These are phyloP conservation scores for Chlamydotis undulata DNA, from an alignment of 2,113 vertebrate species.

Conservation along the genomic window DNA sequence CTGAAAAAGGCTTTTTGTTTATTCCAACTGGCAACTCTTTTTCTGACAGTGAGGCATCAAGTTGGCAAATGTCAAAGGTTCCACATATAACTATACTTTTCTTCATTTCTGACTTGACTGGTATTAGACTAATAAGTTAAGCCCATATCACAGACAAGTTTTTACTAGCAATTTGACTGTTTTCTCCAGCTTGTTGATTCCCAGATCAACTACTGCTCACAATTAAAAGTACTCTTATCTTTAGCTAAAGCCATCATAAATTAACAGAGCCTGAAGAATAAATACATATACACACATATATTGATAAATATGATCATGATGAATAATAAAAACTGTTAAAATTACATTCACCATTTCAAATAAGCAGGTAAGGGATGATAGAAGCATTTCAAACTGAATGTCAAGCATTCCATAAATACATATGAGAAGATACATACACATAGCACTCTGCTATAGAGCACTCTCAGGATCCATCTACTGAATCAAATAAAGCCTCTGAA, in stretches of 20 bases:
- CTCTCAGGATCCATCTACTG: neutral
- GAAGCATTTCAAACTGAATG: neutral
- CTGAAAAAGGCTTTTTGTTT: conserved; percentile 48
- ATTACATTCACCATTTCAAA: neutral
- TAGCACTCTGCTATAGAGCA: neutral
- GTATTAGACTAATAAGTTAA: neutral
- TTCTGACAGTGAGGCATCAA: neutral
- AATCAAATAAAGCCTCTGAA: neutral
- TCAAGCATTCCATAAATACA: neutral
- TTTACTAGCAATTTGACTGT: neutral
- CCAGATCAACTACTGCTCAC: neutral
- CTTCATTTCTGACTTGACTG: neutral
- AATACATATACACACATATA: neutral
- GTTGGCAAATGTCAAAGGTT: conserved; percentile 21
- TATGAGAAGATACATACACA: neutral
- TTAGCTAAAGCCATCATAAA: neutral
- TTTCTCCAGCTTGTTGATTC: neutral
- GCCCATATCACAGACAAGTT: neutral
- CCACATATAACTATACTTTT: neutral
- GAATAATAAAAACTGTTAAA: neutral
- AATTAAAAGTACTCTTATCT: neutral
- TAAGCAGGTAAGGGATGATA: neutral
- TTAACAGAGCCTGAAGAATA: neutral
- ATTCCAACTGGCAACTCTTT: conserved; percentile 30
- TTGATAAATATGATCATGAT: neutral